Percentiles rank a stretch among this genome's conserved stretches.
Evolutionary conservation across 2,888 invertebrate species (phyloP).

Genomic region (Ypsolopha scabrella): DNA sequence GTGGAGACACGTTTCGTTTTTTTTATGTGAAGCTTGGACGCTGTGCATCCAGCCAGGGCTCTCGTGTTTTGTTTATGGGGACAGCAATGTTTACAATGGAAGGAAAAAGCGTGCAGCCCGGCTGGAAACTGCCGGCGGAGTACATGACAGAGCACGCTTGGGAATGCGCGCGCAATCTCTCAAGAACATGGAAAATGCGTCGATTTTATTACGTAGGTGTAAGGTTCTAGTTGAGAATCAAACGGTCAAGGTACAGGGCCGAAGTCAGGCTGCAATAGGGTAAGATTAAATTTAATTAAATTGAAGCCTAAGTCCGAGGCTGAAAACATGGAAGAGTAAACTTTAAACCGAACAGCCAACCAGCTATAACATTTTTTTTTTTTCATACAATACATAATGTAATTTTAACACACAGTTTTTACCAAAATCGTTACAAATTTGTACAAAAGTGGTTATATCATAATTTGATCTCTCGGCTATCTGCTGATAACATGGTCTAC

Average conservation of each 20-base stretch:
- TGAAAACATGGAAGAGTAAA: no score
- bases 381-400: no score
- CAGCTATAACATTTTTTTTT: no score
- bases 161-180: conserved; percentile 49
- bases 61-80: conserved; percentile 51
- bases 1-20: conserved; percentile 9
- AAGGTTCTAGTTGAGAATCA: conserved; percentile 22
- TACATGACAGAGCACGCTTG: conserved; percentile 29
- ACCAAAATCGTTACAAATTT: no score
- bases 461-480: no score
- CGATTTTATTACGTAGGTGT: conserved; percentile 61
- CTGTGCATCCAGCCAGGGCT: conserved; percentile 52
- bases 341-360: no score
- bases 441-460: no score
- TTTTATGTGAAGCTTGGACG: conserved; percentile 18
- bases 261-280: conserved; percentile 13
- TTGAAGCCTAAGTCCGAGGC: no score
- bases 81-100: conserved; percentile 42
- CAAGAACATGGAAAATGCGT: conserved; percentile 20
- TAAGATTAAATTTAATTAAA: no score
- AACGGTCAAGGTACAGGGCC: not conserved
- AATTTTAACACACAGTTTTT: no score
- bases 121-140: conserved; percentile 64
- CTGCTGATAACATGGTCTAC: no score
- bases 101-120: conserved; percentile 53